Evolutionary conservation across 2,888 invertebrate genomes (phyloP).

Genomic region (Zygogramma bicolorata): DNA sequence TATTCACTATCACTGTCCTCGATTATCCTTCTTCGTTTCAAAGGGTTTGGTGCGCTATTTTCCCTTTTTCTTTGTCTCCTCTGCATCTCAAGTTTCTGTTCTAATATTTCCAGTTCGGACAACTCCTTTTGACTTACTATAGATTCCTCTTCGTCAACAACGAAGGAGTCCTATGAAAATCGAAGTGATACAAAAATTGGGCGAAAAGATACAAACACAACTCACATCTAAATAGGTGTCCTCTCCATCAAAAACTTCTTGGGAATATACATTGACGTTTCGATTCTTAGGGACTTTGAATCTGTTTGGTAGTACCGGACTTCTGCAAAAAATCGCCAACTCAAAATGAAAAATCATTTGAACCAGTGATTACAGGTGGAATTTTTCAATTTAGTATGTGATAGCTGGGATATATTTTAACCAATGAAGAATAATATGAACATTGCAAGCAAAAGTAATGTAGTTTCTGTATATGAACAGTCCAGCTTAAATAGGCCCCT

Average conservation of each 20-base stretch:
- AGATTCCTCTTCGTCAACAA: conserved; percentile 73
- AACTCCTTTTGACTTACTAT: conserved; percentile 67
- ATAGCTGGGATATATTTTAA: no score
- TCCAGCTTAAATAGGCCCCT: no score
- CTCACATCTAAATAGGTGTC: conserved; percentile 62
- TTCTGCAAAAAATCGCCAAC: conserved; percentile 68
- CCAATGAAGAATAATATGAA: no score
- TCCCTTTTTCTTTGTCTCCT: conserved; percentile 56
- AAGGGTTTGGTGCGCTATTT: conserved; percentile 18
- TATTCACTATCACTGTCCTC: conserved; percentile 53
- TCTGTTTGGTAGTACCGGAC: conserved; percentile 67
- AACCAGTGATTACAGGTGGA: no score
- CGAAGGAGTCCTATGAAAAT: conserved; percentile 74
- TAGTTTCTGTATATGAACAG: no score
- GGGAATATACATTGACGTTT: conserved; percentile 59
- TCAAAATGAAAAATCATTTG: neutral
- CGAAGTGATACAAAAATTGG: neutral
- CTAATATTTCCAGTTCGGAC: conserved; percentile 75
- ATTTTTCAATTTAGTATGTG: no score
- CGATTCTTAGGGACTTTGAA: conserved; percentile 73
- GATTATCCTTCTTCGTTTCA: conserved; percentile 48
- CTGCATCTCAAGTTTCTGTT: conserved; percentile 68
- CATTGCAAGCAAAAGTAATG: no score
- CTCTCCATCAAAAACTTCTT: conserved; percentile 54
- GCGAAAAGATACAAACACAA: conserved; percentile 18